Percentiles rank a stretch among this genome's conserved stretches.
These are phyloP conservation scores for Pagrus major DNA, from an alignment of 2,113 vertebrate species.

Conservation along the genomic window DNA sequence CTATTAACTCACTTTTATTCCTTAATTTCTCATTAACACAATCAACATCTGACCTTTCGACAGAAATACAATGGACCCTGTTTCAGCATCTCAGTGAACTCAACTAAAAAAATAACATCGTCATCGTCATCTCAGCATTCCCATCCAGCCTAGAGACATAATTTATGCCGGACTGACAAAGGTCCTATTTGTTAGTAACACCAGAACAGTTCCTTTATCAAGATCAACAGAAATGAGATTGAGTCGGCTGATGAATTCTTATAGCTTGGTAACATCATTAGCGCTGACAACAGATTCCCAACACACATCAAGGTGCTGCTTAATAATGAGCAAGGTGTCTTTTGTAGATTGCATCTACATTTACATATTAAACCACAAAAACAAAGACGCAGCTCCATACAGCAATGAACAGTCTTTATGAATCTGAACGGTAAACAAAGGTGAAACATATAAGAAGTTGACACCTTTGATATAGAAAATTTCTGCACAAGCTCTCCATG, in stretches of 20 bases:
- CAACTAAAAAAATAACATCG: neutral
- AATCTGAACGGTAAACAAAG: neutral
- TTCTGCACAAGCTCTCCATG: neutral
- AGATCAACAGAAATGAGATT: conserved; percentile 38
- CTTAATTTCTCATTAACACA: too few relatives aligned
- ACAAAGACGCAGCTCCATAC: neutral
- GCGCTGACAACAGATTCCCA: conserved; percentile 27
- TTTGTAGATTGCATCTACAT: conserved; percentile 17
- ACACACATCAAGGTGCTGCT: conserved; percentile 18
- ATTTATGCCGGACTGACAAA: conserved; percentile 25
- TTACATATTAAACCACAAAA: conserved; percentile 20
- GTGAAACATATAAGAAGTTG: neutral
- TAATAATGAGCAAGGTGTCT: conserved; percentile 21
- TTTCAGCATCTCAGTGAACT: neutral
- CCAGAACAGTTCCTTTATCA: conserved; percentile 2
- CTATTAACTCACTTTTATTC: neutral
- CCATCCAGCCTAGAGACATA: neutral
- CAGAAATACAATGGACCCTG: neutral
- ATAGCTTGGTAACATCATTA: conserved; percentile 26
- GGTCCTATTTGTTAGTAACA: conserved; percentile 26
- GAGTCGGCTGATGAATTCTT: conserved; percentile 35
- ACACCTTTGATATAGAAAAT: neutral
- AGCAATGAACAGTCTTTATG: neutral
- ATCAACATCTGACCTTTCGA: neutral
- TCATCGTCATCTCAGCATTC: neutral